phyloP scores from a whole-genome alignment of 2,888 invertebrate genomes.

The Crioceris asparagi region DNA sequence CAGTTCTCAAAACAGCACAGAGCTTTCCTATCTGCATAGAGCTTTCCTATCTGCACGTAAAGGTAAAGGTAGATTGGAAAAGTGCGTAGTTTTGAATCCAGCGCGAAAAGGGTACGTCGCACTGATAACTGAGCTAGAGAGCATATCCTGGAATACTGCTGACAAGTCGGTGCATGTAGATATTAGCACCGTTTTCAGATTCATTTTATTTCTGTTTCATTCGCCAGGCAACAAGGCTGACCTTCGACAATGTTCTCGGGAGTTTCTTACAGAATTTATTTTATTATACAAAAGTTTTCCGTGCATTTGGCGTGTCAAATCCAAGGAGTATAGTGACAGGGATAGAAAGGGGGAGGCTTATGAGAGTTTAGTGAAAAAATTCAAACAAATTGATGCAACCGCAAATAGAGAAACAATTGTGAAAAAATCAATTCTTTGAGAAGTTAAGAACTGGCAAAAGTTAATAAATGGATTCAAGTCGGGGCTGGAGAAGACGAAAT shows the following conservation, averaged over 20 bases:
- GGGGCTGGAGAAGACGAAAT: too few relatives aligned
- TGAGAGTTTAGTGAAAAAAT: constrained; percentile 6
- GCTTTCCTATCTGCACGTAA: too few relatives aligned
- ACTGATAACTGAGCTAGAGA: neutral
- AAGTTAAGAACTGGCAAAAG: too few relatives aligned
- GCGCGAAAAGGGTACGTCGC: neutral
- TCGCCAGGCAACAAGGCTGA: neutral
- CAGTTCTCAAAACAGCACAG: too few relatives aligned
- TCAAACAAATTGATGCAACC: constrained; percentile 6
- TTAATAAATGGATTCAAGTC: too few relatives aligned
- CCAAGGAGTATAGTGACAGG: constrained; percentile 7
- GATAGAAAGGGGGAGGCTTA: constrained; percentile 7
- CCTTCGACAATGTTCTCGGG: constrained; percentile 9
- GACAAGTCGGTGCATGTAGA: neutral
- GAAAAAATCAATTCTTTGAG: too few relatives aligned
- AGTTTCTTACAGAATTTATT: constrained; percentile 6
- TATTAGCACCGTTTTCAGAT: neutral
- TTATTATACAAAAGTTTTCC: constrained; percentile 7
- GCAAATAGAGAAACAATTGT: constrained; percentile 6
- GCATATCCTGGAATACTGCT: neutral
- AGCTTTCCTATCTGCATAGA: too few relatives aligned
- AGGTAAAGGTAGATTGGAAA: too few relatives aligned
- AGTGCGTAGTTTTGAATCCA: neutral
- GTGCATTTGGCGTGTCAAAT: constrained; percentile 8
- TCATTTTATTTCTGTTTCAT: neutral